These are phyloP conservation scores for Eurosta solidaginis DNA, from an alignment of 1,140 invertebrate genomes.

Conservation along the genomic window DNA sequence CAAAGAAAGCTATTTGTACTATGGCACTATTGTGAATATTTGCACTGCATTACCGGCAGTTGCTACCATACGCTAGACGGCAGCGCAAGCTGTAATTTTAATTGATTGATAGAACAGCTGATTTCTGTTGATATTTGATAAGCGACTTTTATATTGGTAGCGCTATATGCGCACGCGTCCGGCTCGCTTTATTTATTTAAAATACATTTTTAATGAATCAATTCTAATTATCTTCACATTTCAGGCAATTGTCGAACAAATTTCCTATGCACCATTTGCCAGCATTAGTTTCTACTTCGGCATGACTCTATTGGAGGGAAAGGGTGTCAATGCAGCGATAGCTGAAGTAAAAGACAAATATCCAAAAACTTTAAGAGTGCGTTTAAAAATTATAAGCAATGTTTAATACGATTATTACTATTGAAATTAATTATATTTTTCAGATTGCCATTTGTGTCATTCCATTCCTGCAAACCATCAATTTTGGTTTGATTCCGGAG, in stretches of 20 bases:
- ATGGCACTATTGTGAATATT: no score
- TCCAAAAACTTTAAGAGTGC: constrained; percentile 62
- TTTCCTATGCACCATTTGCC: constrained; percentile 79
- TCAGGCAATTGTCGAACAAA: constrained; percentile 79
- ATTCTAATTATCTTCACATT: constrained; percentile 40
- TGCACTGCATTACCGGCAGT: no score
- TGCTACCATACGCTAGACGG: no score
- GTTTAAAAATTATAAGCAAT: neutral
- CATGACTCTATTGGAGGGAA: constrained; percentile 78
- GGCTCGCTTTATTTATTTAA: constrained; percentile 29
- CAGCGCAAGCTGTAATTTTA: no score
- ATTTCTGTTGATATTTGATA: no score
- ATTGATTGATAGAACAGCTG: no score
- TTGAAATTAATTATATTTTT: constrained; percentile 60
- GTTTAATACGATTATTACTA: constrained; percentile 61
- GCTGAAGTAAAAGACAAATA: constrained; percentile 77
- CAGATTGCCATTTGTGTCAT: constrained; percentile 79
- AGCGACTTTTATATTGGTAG: no score
- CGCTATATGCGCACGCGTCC: constrained; percentile 10
- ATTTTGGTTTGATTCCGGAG: constrained; percentile 77
- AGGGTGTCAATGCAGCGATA: constrained; percentile 68
- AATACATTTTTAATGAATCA: neutral
- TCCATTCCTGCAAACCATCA: constrained; percentile 81
- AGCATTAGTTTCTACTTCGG: constrained; percentile 81
- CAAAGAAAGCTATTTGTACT: no score